phyloP scores from a whole-genome alignment of 2,113 vertebrate species.

The Corvus moneduloides region DNA sequence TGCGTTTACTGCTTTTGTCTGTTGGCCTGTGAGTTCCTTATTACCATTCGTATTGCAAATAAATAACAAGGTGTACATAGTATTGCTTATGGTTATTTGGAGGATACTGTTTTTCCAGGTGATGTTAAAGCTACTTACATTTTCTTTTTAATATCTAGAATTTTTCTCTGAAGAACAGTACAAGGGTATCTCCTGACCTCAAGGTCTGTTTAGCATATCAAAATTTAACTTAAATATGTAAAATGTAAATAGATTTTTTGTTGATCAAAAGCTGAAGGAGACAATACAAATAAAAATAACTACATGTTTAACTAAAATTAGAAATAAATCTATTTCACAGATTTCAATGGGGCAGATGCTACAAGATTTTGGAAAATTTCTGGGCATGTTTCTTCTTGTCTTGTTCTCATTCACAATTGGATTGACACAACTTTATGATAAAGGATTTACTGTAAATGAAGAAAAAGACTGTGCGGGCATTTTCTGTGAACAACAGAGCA shows the following conservation, averaged over 20 bases:
- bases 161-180: background rate
- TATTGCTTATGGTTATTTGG: background rate
- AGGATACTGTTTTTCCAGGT: background rate
- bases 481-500: conserved; percentile 94
- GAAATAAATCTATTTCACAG: conserved; percentile 69
- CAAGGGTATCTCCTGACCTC: background rate
- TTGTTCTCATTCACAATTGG: conserved; percentile 98
- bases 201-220: background rate
- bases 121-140: background rate
- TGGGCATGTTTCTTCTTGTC: conserved; percentile 96
- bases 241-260: background rate
- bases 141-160: background rate
- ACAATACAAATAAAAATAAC: background rate
- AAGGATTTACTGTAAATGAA: conserved; percentile 74
- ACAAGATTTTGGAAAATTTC: conserved; percentile 97
- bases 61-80: background rate
- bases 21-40: background rate
- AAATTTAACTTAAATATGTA: background rate
- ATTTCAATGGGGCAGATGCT: conserved; percentile 99
- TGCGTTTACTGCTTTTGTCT: background rate
- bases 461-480: conserved; percentile 91
- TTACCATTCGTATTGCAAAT: background rate
- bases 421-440: conserved; percentile 94
- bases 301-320: background rate
- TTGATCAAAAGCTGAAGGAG: background rate